Evolutionary conservation across 2,888 invertebrate species (phyloP).

Genomic region (Dolomedes plantarius): DNA sequence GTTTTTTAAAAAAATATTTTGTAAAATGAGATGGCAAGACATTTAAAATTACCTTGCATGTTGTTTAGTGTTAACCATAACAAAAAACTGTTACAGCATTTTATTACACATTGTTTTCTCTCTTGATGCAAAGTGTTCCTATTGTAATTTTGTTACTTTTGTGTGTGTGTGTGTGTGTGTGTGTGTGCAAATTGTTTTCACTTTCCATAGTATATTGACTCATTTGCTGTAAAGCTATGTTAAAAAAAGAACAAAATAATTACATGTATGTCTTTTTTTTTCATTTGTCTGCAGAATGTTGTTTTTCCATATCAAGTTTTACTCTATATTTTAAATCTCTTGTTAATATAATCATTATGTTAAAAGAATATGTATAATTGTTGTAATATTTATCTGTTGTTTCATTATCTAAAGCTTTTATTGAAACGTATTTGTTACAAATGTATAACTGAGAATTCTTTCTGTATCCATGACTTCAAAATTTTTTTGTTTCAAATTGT

Average conservation of each 20-base stretch:
- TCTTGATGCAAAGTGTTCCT: conserved; percentile 35
- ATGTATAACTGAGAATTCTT: not conserved
- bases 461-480: not conserved
- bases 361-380: not conserved
- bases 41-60: conserved; percentile 43
- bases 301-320: not conserved
- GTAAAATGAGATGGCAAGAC: conserved; percentile 58
- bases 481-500: no score
- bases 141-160: conserved; percentile 1
- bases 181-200: no score
- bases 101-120: not conserved
- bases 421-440: not conserved
- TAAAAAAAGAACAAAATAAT: no score
- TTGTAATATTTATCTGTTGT: not conserved
- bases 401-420: not conserved
- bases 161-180: no score
- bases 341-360: not conserved
- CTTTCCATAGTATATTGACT: no score
- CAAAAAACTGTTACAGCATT: conserved; percentile 24
- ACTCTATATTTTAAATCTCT: not conserved
- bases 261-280: no score
- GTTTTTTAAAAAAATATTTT: conserved; percentile 48
- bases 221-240: no score
- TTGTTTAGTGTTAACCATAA: conserved; percentile 27
- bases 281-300: not conserved